Evolutionary conservation across 2,113 vertebrate genomes (phyloP).

Genomic region (rat (Rattus norvegicus)): GRCr8 NC_086021.1:161591501-161592000

Average conservation of each 20-base stretch:
- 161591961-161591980: neutral
- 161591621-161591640: slow-evolving; percentile 80
- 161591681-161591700: slow-evolving; percentile 80
- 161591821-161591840: slow-evolving; percentile 35
- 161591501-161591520: neutral
- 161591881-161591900: neutral
- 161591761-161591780: slow-evolving; percentile 5
- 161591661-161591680: slow-evolving; percentile 72
- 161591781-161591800: neutral
- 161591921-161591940: slow-evolving; percentile 51
- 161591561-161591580: slow-evolving; percentile 48
- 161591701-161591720: slow-evolving; percentile 72
- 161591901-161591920: neutral
- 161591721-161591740: slow-evolving; percentile 57
- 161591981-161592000: neutral
- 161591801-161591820: neutral
- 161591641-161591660: slow-evolving; percentile 79
- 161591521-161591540: neutral
- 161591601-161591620: slow-evolving; percentile 68
- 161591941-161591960: slow-evolving; percentile 17
- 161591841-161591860: slow-evolving; percentile 48
- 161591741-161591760: slow-evolving; percentile 68
- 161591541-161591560: neutral
- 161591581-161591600: slow-evolving; percentile 51
- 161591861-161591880: slow-evolving; percentile 48